Percentiles rank a stretch among this genome's conserved stretches.
Evolutionary conservation across 2,113 vertebrate species (phyloP).

Genomic region (Pterocles gutturalis): DNA sequence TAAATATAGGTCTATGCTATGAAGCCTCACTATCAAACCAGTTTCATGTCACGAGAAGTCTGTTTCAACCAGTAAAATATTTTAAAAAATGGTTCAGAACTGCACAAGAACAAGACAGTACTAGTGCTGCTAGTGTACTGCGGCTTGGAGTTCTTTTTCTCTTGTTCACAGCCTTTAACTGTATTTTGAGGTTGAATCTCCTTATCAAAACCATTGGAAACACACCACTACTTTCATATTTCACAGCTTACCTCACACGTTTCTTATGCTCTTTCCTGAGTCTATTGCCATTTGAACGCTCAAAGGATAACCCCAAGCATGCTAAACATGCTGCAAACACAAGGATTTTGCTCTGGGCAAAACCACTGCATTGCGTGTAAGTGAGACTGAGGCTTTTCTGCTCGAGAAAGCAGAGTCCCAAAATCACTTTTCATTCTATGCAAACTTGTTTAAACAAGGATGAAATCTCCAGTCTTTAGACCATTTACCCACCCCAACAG

Average conservation of each 20-base stretch:
- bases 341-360: background rate
- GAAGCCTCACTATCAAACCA: background rate
- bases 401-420: background rate
- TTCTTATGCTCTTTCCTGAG: background rate
- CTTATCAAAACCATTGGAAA: background rate
- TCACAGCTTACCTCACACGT: background rate
- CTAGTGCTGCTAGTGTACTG: background rate
- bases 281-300: background rate
- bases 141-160: background rate
- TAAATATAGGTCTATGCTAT: background rate
- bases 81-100: background rate
- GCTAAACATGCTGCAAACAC: background rate
- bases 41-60: background rate
- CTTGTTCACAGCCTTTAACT: background rate
- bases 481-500: background rate
- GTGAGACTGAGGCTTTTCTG: background rate
- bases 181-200: background rate
- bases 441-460: background rate
- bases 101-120: background rate
- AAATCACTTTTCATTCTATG: background rate
- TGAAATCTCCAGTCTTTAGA: background rate
- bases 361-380: background rate
- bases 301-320: background rate
- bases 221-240: background rate
- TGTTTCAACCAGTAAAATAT: background rate